Conservation (phyloP, 1,140 invertebrate species). For the Drosophila lacteicornis region DNA sequence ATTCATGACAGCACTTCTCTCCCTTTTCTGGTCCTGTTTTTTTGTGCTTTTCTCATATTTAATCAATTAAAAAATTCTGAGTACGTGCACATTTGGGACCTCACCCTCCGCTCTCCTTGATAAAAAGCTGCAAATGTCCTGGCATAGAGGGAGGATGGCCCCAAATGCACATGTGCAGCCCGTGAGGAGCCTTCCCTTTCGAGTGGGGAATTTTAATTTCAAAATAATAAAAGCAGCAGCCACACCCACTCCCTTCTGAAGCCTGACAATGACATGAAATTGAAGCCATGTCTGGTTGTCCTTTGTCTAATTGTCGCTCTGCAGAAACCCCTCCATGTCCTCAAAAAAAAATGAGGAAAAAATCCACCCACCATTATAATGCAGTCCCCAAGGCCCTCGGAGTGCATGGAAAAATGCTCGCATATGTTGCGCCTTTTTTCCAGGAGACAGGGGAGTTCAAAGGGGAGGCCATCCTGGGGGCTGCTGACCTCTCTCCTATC, state of each 20-base stretch:
- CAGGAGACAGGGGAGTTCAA: not conserved
- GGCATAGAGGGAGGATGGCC: slow-evolving; percentile 10
- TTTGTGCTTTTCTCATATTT: slow-evolving; percentile 56
- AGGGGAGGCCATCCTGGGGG: slow-evolving; percentile 5
- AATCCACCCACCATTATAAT: slow-evolving; percentile 50
- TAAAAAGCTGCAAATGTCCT: slow-evolving; percentile 16
- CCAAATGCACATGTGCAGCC: slow-evolving; percentile 56
- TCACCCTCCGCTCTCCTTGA: not conserved
- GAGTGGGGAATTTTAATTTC: slow-evolving; percentile 65
- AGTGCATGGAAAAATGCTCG: slow-evolving; percentile 71
- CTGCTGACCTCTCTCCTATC: slow-evolving; percentile 10
- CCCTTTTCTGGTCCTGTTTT: slow-evolving; percentile 7
- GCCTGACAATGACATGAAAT: slow-evolving; percentile 74
- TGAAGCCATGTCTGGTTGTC: slow-evolving; percentile 54
- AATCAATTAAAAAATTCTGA: slow-evolving; percentile 74
- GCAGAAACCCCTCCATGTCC: slow-evolving; percentile 1
- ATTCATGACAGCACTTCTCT: slow-evolving; percentile 17
- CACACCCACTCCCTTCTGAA: slow-evolving; percentile 23
- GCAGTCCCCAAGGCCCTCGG: slow-evolving; percentile 51
- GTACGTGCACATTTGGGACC: slow-evolving; percentile 56
- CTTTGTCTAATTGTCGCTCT: slow-evolving; percentile 78
- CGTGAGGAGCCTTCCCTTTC: slow-evolving; percentile 20
- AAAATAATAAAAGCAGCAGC: slow-evolving; percentile 69
- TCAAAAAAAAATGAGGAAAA: not conserved
- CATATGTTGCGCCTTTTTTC: slow-evolving; percentile 71